Conservation (phyloP, 2,888 invertebrate species). For the Phortica magna region DNA sequence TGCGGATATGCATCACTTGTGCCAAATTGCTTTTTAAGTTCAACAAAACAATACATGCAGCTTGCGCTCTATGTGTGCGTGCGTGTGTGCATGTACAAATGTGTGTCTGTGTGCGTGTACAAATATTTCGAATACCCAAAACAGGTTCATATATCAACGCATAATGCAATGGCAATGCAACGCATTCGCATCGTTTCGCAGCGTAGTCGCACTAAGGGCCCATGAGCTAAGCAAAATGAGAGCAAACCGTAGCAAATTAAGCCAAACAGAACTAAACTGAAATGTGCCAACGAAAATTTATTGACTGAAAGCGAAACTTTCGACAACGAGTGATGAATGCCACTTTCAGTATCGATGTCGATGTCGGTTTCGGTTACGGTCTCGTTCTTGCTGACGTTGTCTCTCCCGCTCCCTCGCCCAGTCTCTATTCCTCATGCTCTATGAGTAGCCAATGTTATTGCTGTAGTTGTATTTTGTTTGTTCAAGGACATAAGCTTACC, state of each 20-base stretch:
- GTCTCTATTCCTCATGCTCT: no score
- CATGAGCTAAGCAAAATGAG: background rate
- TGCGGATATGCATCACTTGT: conserved; percentile 2
- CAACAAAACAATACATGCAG: background rate
- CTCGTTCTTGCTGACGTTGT: background rate
- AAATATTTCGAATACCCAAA: background rate
- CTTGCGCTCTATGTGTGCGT: background rate
- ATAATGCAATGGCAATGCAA: background rate
- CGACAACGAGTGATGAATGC: conserved; percentile 15
- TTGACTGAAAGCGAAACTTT: conserved; percentile 13
- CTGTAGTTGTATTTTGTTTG: background rate
- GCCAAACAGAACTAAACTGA: background rate
- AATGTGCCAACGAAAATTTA: background rate
- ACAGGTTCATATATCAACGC: conserved; percentile 3
- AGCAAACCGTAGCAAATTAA: background rate
- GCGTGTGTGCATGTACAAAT: background rate
- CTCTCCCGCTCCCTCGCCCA: no score
- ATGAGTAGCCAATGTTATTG: background rate
- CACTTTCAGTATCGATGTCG: background rate
- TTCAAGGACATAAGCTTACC: background rate
- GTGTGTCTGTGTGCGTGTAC: background rate
- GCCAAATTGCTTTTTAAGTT: conserved; percentile 22
- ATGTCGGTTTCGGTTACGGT: background rate
- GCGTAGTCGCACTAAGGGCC: background rate
- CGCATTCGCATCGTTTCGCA: background rate